Percentiles rank a stretch among this genome's conserved stretches.
Evolutionary conservation across 2,113 vertebrate genomes (phyloP).

Genomic region (Otus sunia): DNA sequence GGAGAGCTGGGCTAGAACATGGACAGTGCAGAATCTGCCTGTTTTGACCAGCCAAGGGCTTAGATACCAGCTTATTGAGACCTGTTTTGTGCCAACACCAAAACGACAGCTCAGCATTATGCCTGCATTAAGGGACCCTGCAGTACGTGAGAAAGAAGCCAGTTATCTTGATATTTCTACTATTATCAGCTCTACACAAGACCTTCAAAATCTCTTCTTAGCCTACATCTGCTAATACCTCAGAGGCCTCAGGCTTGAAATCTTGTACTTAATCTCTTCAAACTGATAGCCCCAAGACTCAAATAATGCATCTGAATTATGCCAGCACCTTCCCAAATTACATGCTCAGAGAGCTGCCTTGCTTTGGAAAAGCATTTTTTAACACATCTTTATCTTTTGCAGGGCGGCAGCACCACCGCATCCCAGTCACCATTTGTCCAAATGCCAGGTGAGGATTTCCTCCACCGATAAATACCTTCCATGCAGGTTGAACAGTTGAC

Average conservation of each 20-base stretch:
- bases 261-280: not conserved
- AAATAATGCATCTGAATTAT: not conserved
- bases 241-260: not conserved
- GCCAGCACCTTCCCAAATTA: not conserved
- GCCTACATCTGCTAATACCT: not conserved
- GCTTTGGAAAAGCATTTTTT: not conserved
- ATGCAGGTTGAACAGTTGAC: not conserved
- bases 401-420: slow-evolving; percentile 77
- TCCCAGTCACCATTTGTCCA: slow-evolving; percentile 77
- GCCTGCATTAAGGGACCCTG: not conserved
- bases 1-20: not conserved
- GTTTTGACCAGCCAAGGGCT: not conserved
- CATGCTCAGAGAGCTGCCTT: not conserved
- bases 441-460: slow-evolving; percentile 83
- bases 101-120: not conserved
- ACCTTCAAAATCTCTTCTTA: not conserved
- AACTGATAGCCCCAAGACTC: not conserved
- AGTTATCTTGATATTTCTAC: not conserved
- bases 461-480: not conserved
- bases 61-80: not conserved
- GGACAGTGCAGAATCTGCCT: not conserved
- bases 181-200: not conserved
- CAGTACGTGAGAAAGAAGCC: not conserved
- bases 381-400: slow-evolving; percentile 33
- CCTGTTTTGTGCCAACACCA: not conserved